Percentiles rank a stretch among this genome's conserved stretches.
These are phyloP conservation scores for Lytechinus pictus DNA, from an alignment of 35 echinoderm and acorn worm genomes.

Conservation along the genomic window DNA sequence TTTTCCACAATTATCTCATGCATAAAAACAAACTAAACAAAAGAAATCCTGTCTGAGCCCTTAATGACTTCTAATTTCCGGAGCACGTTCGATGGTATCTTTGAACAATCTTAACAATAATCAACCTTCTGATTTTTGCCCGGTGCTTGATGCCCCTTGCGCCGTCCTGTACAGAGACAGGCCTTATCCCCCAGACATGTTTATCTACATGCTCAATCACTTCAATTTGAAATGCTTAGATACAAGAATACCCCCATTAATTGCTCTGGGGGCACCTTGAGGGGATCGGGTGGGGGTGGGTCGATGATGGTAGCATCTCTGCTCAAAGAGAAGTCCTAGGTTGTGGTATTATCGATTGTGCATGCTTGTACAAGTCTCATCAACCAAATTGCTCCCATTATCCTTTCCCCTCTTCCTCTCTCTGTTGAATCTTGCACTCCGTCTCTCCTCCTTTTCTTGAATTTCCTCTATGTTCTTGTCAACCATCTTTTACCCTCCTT, in stretches of 20 bases:
- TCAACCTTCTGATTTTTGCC: not conserved
- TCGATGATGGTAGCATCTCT: not conserved
- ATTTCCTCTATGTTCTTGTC: too few species aligned
- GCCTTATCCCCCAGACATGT: not conserved
- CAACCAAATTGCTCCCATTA: not conserved
- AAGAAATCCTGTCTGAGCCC: not conserved
- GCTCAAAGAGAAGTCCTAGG: not conserved
- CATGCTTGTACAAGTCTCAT: not conserved
- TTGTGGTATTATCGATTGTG: not conserved
- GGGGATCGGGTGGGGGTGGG: not conserved
- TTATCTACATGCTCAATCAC: not conserved
- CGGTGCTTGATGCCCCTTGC: not conserved
- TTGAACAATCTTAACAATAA: not conserved
- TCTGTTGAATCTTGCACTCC: too few species aligned
- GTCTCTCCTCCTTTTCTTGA: too few species aligned
- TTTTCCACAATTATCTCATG: not conserved
- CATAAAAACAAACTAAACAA: not conserved
- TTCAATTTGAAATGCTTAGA: not conserved
- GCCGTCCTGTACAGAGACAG: not conserved
- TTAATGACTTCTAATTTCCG: not conserved
- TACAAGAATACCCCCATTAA: conserved; percentile 2
- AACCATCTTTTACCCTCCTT: too few species aligned
- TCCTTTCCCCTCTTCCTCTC: too few species aligned
- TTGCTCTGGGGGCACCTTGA: not conserved
- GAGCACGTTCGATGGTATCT: not conserved